Percentiles rank a stretch among this genome's conserved stretches.
Evolutionary conservation across 2,113 vertebrate genomes (phyloP).

Genomic region (Desmodus rotundus): DNA sequence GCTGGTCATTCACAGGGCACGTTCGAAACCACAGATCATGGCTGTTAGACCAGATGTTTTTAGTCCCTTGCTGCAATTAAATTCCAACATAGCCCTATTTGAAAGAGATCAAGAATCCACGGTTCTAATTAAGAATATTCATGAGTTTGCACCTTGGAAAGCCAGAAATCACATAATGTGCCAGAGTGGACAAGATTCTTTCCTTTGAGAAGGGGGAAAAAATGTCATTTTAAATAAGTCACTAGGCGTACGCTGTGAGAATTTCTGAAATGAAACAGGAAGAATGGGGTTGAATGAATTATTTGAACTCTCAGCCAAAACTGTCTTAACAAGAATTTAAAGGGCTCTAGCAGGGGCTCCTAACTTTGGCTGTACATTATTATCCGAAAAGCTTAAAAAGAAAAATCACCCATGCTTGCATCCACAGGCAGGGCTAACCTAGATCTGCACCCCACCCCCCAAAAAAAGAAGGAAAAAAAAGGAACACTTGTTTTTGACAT

Average conservation of each 20-base stretch:
- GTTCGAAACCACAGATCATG: constrained; percentile 24
- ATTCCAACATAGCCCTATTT: constrained; percentile 31
- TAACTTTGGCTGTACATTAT: not conserved
- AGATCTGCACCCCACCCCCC: too few species aligned
- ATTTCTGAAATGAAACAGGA: constrained; percentile 1
- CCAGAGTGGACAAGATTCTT: constrained; percentile 40
- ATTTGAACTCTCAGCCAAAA: constrained; percentile 12
- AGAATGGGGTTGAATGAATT: not conserved
- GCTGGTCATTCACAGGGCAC: not conserved
- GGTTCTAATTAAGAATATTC: constrained; percentile 69
- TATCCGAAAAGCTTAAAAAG: constrained; percentile 34
- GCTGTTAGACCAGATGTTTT: constrained; percentile 53
- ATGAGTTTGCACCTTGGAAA: constrained; percentile 62
- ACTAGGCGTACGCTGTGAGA: not conserved
- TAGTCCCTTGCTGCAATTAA: constrained; percentile 47
- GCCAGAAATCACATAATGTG: constrained; percentile 33
- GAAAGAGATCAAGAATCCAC: constrained; percentile 56
- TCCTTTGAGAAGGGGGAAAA: not conserved
- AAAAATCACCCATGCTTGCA: not conserved
- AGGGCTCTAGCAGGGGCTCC: not conserved
- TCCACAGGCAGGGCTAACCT: not conserved
- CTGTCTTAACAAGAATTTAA: constrained; percentile 19
- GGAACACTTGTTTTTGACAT: not conserved
- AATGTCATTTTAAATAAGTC: not conserved
- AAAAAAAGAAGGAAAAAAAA: not conserved